These are phyloP conservation scores for Myopa tessellatipennis DNA, from an alignment of 2,888 invertebrate genomes.

Conservation along the genomic window DNA sequence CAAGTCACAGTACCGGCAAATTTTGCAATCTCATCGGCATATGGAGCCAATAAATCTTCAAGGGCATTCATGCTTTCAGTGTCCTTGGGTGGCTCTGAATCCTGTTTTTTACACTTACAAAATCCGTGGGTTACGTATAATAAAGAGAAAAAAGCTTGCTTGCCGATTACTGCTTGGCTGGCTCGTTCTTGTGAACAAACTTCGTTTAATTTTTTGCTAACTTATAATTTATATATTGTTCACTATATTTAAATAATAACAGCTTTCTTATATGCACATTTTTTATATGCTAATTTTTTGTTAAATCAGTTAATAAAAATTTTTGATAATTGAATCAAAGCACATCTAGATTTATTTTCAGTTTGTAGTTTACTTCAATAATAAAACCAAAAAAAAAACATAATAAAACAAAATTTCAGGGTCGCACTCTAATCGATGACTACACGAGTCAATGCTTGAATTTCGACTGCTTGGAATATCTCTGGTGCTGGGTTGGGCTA, in stretches of 20 bases:
- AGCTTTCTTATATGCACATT: background rate
- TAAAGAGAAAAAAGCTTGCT: no score
- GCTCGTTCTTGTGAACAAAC: no score
- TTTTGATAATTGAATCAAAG: background rate
- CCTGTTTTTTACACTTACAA: no score
- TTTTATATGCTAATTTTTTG: background rate
- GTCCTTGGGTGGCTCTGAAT: constrained; percentile 2
- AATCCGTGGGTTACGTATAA: no score
- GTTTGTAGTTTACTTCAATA: background rate
- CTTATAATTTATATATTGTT: background rate
- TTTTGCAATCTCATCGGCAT: constrained; percentile 68
- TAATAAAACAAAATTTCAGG: constrained; percentile 14
- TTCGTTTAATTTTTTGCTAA: no score
- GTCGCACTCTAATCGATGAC: constrained; percentile 21
- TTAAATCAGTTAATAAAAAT: no score
- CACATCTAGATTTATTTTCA: background rate
- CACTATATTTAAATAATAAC: background rate
- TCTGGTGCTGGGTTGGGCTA: no score
- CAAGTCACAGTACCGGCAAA: constrained; percentile 82
- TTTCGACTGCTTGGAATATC: constrained; percentile 17
- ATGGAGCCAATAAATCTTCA: constrained; percentile 60
- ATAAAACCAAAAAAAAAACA: constrained; percentile 20
- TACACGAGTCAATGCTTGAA: constrained; percentile 25
- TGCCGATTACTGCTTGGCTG: no score
- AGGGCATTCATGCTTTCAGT: constrained; percentile 56